Conservation (phyloP, 2,797 vertebrate species). For the Sebastes paucispinis region DNA sequence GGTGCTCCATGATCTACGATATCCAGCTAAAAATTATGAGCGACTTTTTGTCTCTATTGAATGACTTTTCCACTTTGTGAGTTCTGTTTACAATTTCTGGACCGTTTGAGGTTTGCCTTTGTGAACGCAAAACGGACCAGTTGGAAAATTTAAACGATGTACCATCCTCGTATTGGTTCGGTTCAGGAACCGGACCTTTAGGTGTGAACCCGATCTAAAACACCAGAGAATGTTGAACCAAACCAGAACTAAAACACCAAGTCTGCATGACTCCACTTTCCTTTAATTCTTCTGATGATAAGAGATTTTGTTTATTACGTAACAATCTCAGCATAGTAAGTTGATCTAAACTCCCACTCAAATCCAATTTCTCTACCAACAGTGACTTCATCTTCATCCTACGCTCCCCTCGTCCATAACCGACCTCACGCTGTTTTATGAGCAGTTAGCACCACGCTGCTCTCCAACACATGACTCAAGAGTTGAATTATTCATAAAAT, state of each 20-base stretch:
- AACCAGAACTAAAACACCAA: not conserved
- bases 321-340: not conserved
- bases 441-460: not conserved
- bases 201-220: not conserved
- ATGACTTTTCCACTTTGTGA: too few relatives aligned
- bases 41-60: too few relatives aligned
- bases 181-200: too few relatives aligned
- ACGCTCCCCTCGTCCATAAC: not conserved
- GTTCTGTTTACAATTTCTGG: too few relatives aligned
- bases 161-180: too few relatives aligned
- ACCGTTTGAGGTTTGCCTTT: too few relatives aligned
- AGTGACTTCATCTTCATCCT: conserved; percentile 5
- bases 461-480: not conserved
- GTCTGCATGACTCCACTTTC: not conserved
- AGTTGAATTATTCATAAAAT: not conserved
- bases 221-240: not conserved
- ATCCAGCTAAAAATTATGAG: too few relatives aligned
- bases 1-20: too few relatives aligned
- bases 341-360: conserved; percentile 8
- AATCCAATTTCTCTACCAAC: not conserved
- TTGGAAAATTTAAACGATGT: too few relatives aligned
- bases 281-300: not conserved
- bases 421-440: not conserved
- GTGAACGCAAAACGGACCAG: too few relatives aligned
- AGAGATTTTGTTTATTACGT: not conserved